phyloP scores from a whole-genome alignment of 2,113 vertebrate species.

The Lichenostomus cassidix region DNA sequence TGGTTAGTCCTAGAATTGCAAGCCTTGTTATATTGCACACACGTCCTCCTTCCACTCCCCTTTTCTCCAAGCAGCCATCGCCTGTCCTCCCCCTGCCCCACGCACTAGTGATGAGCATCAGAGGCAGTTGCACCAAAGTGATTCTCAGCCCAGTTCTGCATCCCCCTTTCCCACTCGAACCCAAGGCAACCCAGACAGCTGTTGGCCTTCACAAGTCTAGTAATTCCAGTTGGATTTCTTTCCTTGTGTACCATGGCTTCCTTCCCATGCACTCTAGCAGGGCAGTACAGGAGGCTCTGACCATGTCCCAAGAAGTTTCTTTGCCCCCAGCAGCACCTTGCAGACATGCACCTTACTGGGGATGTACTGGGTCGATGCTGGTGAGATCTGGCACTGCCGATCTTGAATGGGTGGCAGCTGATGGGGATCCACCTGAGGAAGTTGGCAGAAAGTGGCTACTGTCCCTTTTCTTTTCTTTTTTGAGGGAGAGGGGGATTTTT shows the following conservation, averaged over 20 bases:
- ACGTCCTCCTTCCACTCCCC: neutral
- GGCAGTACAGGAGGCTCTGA: neutral
- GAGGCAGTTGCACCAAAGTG: conserved; percentile 17
- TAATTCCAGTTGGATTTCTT: neutral
- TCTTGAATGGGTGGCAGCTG: neutral
- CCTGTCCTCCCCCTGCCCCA: neutral
- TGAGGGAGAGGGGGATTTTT: conserved; percentile 12
- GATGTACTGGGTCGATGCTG: neutral
- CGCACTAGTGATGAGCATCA: neutral
- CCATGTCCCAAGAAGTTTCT: neutral
- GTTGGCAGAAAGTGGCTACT: conserved; percentile 35
- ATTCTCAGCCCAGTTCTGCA: neutral
- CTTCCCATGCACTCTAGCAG: neutral
- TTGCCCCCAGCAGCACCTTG: conserved; percentile 28
- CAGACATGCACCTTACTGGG: conserved; percentile 40
- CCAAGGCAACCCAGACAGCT: neutral
- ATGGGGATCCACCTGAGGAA: neutral
- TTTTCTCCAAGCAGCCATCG: neutral
- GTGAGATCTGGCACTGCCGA: neutral
- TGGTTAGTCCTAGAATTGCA: conserved; percentile 53
- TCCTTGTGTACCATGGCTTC: neutral
- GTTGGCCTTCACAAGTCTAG: neutral
- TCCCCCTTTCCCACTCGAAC: neutral
- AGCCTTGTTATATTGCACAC: conserved; percentile 35
- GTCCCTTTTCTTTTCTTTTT: conserved; percentile 48